Evolutionary conservation across 2,113 vertebrate genomes (phyloP).

Genomic region (Gallinago media): DNA sequence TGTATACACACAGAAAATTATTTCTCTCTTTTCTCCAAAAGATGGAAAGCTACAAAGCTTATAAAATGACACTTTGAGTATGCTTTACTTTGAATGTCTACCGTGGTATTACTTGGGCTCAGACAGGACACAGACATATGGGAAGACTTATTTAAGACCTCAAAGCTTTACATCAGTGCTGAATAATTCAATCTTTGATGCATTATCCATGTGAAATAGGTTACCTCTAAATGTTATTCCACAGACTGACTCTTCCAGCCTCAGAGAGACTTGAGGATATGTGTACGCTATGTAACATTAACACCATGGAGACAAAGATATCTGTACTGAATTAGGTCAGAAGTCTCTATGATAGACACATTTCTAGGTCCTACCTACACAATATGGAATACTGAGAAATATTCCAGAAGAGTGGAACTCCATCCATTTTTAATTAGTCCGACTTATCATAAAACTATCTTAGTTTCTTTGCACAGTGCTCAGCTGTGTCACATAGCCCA

Average conservation of each 20-base stretch:
- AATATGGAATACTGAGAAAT: neutral
- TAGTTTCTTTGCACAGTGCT: neutral
- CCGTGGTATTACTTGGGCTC: neutral
- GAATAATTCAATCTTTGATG: neutral
- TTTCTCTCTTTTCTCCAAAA: neutral
- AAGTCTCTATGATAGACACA: neutral
- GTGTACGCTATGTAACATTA: neutral
- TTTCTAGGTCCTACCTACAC: neutral
- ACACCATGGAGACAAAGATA: neutral
- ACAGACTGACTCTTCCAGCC: neutral
- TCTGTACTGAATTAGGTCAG: neutral
- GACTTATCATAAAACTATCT: neutral
- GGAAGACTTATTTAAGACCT: neutral
- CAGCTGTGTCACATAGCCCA: rapidly evolving
- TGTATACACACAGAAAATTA: neutral
- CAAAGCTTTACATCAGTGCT: neutral
- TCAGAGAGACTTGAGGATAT: neutral
- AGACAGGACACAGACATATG: neutral
- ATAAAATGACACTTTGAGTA: neutral
- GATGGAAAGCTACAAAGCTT: neutral
- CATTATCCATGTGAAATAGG: neutral
- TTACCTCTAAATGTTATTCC: neutral
- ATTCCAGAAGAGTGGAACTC: neutral
- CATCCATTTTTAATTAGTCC: neutral
- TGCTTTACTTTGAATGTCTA: neutral